Evolutionary conservation across 1,140 invertebrate genomes (phyloP), one percentile per base, ranked within the genome.

Genomic region (Delia radicum): DNA sequence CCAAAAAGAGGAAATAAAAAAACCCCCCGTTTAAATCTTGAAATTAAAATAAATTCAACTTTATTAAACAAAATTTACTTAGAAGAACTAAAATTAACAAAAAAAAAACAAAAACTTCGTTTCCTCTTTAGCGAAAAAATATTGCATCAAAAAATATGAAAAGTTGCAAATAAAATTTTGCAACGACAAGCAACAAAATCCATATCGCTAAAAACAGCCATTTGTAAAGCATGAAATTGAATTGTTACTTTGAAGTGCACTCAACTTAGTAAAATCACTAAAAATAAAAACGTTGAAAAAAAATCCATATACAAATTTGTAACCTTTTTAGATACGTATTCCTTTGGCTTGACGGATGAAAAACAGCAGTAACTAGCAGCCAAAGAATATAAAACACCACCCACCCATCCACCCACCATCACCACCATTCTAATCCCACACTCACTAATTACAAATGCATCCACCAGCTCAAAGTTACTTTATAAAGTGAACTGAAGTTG

Each of bases 191-290:
- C 33, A 28, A 33, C 7, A 77, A 74, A 69, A 69, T n/a, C n/a
- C n/a, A n/a, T n/a, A n/a, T n/a, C n/a, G n/a, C n/a, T n/a, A 69
- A 55, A 12, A 65, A 71, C 67, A n/a, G 37, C 62, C 37, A 78
- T 42, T 78, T 77, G 73, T 78, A 75, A 81, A 79, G 81, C 81
- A 82, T 82, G 81, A 82, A 82, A 82, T 82, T 82, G 81, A 82
- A 82, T 82, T 82, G 81, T 81, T 82, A 82, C 81, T 82, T 82
- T 82, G 81, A 82, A 82, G 81, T 82, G 81, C 81, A 82, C 81
- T 82, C 81, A 79, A 80, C 79, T 77, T 79, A n/a, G 63, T 67
- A 31, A 28, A 67, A 67, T 29, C 12, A n/a, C 63, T 15, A 28
- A 65, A n/a, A 10, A 12, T 5, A 67, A 67, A 28, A 2, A 18